Evolutionary conservation across 2,113 vertebrate genomes (phyloP), one percentile per base, ranked within the genome.

Genomic region (Galbula dea): DNA sequence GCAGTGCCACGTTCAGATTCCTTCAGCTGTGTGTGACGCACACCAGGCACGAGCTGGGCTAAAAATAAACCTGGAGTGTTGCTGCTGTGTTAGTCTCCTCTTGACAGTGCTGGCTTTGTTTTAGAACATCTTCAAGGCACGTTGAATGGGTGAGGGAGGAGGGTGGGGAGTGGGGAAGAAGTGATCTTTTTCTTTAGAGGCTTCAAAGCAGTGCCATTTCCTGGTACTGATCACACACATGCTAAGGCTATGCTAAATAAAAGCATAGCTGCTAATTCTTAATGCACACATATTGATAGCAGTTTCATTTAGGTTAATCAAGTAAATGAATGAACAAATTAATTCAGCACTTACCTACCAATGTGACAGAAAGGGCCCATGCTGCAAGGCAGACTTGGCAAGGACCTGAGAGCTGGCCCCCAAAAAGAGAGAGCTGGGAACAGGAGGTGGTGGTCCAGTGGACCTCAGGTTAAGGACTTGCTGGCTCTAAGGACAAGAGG

Each of bases 371-470:
- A 79, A 41, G 17, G n/a, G 37, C 36, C 34, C 2, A 9, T 3
- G 14, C 11, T 45, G 26, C 57, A 67, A 20, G 8, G 30, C 22
- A 30, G 55, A 34, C 48, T 59, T 73, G n/a, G 76, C 9, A 54
- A 39, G 55, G 1, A 52, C 30, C 68, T 0, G 2, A 65, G 58
- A 0, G 0, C 7, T 41, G 54, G 51, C 49, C 45, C 29, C 20
- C 32, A 1, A 1, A 7, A 34, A 46, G 63, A 36, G 57, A n/a
- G 15, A 20, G 3, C n/a, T 41, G 41, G 43, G 20, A 7, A 30
- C 0, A 7, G 22, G n/a, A 59, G 36, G 49, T 11, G 41, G 6
- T 39, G 11, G 17, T 32, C 26, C 0, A 1, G 27, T 0, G 0
- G 10, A 24, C 4, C 30, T 34, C 3, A 1, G 24, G 11, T 39